A percentile compares a stretch with the other conserved stretches of the same genome.
Conservation (phyloP, 2,888 invertebrate genomes). For the Drosophila mettleri region DNA sequence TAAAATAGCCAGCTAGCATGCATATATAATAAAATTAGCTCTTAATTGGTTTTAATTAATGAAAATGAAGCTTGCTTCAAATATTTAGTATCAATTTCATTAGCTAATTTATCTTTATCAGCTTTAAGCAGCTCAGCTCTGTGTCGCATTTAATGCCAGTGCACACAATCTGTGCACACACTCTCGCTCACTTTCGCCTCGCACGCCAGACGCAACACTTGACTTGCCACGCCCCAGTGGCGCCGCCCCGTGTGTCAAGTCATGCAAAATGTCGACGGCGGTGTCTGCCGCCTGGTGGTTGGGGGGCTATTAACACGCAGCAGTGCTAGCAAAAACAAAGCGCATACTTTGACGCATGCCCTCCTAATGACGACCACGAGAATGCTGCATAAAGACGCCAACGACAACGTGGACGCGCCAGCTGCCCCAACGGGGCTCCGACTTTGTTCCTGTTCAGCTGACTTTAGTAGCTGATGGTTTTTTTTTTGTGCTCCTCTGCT, state of each 20-base stretch:
- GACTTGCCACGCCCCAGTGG: slow-evolving; percentile 37
- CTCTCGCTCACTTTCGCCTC: slow-evolving; percentile 50
- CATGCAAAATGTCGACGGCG: slow-evolving; percentile 46
- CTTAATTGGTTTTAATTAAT: not conserved
- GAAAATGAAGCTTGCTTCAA: not conserved
- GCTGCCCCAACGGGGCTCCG: slow-evolving; percentile 64
- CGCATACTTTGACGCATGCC: slow-evolving; percentile 74
- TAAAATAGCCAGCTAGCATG: not conserved
- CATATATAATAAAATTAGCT: not conserved
- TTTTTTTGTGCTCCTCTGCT: slow-evolving; percentile 25
- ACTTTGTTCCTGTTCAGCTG: slow-evolving; percentile 72
- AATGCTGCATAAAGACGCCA: slow-evolving; percentile 46
- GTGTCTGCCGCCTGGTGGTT: slow-evolving; percentile 38
- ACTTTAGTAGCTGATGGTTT: slow-evolving; percentile 70
- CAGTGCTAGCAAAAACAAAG: slow-evolving; percentile 58
- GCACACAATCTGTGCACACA: slow-evolving; percentile 13
- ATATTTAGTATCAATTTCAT: not conserved
- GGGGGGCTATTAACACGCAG: slow-evolving; percentile 74
- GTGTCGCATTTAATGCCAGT: slow-evolving; percentile 7
- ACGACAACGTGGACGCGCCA: slow-evolving; percentile 49
- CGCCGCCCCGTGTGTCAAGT: slow-evolving; percentile 45
- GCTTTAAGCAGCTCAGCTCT: slow-evolving; percentile 5
- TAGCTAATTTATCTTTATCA: slow-evolving; percentile 1
- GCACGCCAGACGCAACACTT: slow-evolving; percentile 41
- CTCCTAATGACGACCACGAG: slow-evolving; percentile 77